Conservation (phyloP, 2,888 invertebrate species). For the Agrochola macilenta region DNA sequence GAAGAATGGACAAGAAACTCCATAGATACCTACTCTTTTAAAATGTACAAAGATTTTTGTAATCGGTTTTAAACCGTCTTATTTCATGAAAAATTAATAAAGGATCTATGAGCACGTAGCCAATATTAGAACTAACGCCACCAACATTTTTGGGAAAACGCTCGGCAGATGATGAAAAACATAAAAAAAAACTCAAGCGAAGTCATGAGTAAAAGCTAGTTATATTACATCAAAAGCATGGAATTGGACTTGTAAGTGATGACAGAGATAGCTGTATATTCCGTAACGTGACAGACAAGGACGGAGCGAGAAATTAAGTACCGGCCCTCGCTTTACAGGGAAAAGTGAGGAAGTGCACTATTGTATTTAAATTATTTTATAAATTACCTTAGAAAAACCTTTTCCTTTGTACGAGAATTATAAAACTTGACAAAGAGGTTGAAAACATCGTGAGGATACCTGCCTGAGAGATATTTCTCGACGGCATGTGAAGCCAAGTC, state of each 20-base stretch:
- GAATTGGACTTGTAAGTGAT: conserved; percentile 74
- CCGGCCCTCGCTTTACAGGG: conserved; percentile 69
- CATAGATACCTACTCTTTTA: no score
- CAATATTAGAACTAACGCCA: no score
- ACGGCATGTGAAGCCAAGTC: no score
- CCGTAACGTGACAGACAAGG: conserved; percentile 69
- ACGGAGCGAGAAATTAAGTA: conserved; percentile 83
- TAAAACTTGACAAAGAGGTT: no score
- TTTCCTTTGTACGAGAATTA: no score
- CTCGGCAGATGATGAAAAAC: neutral
- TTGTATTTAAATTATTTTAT: conserved; percentile 33
- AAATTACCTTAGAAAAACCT: neutral
- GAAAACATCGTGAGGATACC: no score
- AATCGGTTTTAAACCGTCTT: no score
- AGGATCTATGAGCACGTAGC: no score
- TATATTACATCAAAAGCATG: conserved; percentile 70
- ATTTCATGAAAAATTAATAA: no score
- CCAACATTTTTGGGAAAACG: neutral
- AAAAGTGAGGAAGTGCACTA: conserved; percentile 70
- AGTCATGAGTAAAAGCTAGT: conserved; percentile 54
- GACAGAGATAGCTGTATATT: conserved; percentile 71
- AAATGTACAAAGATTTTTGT: no score
- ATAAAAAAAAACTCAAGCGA: conserved; percentile 41
- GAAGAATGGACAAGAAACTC: no score
- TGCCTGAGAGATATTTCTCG: no score